phyloP scores from a whole-genome alignment of 2,888 invertebrate genomes.

The Subacronicta megacephala region DNA sequence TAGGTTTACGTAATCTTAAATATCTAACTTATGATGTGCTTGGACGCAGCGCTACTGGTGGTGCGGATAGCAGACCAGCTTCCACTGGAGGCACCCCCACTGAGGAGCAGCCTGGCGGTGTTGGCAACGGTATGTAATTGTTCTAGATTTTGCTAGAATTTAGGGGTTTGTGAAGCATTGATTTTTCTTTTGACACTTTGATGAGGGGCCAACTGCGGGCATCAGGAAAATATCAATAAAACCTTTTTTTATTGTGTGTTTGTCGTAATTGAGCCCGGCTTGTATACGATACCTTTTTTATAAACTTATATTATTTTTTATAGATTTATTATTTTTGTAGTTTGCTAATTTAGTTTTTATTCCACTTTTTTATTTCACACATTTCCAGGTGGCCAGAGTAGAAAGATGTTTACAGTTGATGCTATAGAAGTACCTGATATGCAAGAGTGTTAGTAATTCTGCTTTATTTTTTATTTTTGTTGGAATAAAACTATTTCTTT shows the following conservation, averaged over 20 bases:
- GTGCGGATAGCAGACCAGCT: slow-evolving; percentile 96
- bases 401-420: slow-evolving; percentile 80
- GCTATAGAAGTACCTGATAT: slow-evolving; percentile 85
- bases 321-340: slow-evolving; percentile 34
- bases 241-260: slow-evolving; percentile 7
- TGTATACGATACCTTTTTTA: not conserved
- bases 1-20: slow-evolving; percentile 17
- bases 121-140: slow-evolving; percentile 87
- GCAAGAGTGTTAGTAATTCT: slow-evolving; percentile 85
- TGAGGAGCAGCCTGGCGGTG: slow-evolving; percentile 94
- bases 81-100: slow-evolving; percentile 94
- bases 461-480: slow-evolving; percentile 46
- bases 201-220: slow-evolving; percentile 6
- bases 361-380: slow-evolving; percentile 60
- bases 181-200: slow-evolving; percentile 8
- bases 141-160: slow-evolving; percentile 3
- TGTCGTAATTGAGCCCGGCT: not conserved
- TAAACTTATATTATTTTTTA: not conserved
- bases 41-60: slow-evolving; percentile 94
- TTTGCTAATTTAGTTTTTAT: slow-evolving; percentile 64
- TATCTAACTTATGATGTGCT: too few species aligned
- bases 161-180: not conserved
- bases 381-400: slow-evolving; percentile 81
- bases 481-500: slow-evolving; percentile 27
- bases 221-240: slow-evolving; percentile 4